Base-by-base conservation (phyloP, 2,113 vertebrate species). In the Glaucomys volans region DNA sequence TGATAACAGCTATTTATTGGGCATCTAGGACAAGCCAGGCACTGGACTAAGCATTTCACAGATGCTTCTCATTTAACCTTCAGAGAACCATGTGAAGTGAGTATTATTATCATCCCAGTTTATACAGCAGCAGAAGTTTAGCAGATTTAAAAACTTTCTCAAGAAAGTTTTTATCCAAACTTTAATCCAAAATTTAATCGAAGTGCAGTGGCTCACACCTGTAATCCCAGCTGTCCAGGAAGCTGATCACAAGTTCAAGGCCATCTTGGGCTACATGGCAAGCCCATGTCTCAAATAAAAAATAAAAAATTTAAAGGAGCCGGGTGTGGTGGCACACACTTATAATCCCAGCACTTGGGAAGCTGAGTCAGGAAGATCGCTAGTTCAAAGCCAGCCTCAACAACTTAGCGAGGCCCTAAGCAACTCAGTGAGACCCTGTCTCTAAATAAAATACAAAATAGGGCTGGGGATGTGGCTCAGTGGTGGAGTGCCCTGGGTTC, bases 51-150 rank as follows among this genome's bases (percentile, higher is more conserved):
- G 69, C 54, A 76, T 83, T 64, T 88, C 57, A 83, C 35, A 28
- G 24, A 62, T 28, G 26, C 47, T 95, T 90, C 64, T 90, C 66
- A 47, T 66, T 81, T 90, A 89, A 92, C 44, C 72, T 93, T 93
- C 62, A 37, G 54, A 77, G 72, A 52, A 40, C 10, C 79, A 20
- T 54, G 42, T 26, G n/a, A 90, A 88, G 75, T 54, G 20, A 75
- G 44, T 66, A 84, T 91, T 71, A 94, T 80, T 74, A 64, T 47
- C 75, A 64, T 47, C 75, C 24, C 16, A 59, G 8, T 87, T 94
- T 97, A 67, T n/a, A 44, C 12, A 37, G n/a, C 37, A 77, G 35
- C 20, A 40, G 66, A 86, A 40, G 4, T 35, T 86, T 20, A 22
- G 74, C 37, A 50, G 52, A 44, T 13, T 81, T 74, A n/a, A 83